These are phyloP conservation scores for Eristalinus sepulchralis DNA, from an alignment of 2,888 invertebrate genomes.

Conservation along the genomic window DNA sequence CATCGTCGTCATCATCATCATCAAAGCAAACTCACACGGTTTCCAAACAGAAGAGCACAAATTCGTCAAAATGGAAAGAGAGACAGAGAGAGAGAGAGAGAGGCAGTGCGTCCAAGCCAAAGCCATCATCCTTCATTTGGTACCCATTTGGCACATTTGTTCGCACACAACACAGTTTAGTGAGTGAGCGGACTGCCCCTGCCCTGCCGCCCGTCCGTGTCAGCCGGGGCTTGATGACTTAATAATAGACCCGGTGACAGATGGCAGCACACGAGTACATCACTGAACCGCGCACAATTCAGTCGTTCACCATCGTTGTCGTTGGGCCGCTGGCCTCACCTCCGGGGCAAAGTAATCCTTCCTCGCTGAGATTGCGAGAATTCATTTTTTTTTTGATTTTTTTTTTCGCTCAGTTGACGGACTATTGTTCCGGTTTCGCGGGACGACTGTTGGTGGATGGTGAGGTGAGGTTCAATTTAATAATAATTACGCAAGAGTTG, in stretches of 20 bases:
- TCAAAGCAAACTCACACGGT: conserved; percentile 66
- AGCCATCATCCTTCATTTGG: conserved; percentile 64
- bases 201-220: conserved; percentile 22
- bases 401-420: not conserved
- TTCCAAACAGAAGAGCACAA: conserved; percentile 66
- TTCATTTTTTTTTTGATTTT: not conserved
- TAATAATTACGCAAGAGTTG: not conserved
- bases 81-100: not conserved
- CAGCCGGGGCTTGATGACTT: conserved; percentile 68
- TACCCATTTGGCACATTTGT: conserved; percentile 70
- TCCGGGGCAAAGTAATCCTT: conserved; percentile 21
- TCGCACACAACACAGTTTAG: conserved; percentile 50
- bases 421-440: conserved; percentile 17
- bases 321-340: not conserved
- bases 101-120: not conserved
- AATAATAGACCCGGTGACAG: conserved; percentile 71
- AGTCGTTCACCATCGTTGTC: not conserved
- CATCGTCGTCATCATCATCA: conserved; percentile 39
- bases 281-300: conserved; percentile 45
- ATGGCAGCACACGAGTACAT: conserved; percentile 66
- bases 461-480: not conserved
- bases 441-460: not conserved
- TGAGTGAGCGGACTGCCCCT: not conserved
- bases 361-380: conserved; percentile 1
- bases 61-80: conserved; percentile 32